Evolutionary conservation across 2,797 vertebrate genomes (phyloP), one percentile per base, ranked within the genome.

Genomic region (Pyrocephalus nanus): DNA sequence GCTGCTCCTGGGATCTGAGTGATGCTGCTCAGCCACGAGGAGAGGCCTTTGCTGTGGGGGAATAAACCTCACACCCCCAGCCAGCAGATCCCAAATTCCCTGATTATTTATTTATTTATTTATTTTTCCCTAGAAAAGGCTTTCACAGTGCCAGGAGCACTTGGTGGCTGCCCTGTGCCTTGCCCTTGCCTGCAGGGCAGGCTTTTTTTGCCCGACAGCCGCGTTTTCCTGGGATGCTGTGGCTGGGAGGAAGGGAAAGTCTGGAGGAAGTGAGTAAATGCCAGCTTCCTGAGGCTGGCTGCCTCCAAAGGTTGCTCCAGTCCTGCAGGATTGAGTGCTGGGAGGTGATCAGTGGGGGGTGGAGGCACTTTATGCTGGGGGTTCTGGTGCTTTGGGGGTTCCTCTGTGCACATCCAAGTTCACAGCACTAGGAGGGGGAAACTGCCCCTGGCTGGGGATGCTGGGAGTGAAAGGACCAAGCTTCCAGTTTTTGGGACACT

Each of bases 141-240:
- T 13, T 36, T 14, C 38, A 4, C 3, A 0, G 22, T 14, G 12
- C 27, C 55, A 29, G 25, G 51, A 64, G 34, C 53, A 0, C 20
- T 11, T 25, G 65, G 34, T 21, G 23, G 58, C 71, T 64, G 79
- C 7, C 8, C 36, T 2, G 11, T 18, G 43, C n/a, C 0, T 18
- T 21, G 23, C 58, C 61, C 75, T 70, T 11, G n/a, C 60, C 57
- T 64, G 55, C n/a, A 13, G 73, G 81, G 43, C 50, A 13, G 36
- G 58, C 6, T 73, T 64, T 36, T 36, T 36, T 36, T 29, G 42
- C 38, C 42, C 38, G 21, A 9, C 61, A 53, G 66, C 55, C 34
- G 1, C 7, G 2, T 55, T 90, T 90, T 70, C 61, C 58, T 26
- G 64, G 57, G 90, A 71, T 48, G 57, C 61, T 36, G 2, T 34